Evolutionary conservation across 2,888 invertebrate genomes (phyloP), one percentile per base, ranked within the genome.

Genomic region (Drosophila borealis): DNA sequence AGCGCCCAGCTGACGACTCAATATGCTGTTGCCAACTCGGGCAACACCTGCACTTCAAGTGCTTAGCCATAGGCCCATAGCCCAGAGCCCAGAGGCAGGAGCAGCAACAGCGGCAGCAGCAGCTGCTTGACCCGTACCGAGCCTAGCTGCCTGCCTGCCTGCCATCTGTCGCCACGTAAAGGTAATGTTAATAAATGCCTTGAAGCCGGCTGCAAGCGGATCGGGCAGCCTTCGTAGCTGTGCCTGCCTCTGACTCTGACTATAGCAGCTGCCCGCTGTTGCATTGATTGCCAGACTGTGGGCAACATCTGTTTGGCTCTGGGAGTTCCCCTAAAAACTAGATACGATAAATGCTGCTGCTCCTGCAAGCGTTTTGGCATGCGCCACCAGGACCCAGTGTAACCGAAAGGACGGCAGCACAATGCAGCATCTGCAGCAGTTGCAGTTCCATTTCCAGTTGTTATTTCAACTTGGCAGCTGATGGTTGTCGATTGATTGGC

Each of bases 41-140:
- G n/a, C 71, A 71, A 62, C 81, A 80, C 80, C 86, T 80, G 86
- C 80, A 80, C 57, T 45, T 75, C 19, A 63, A 81, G 60, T 65
- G 59, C 82, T 85, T 79, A 85, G 48, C 29, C 41, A 17, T 17
- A 17, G 17, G 17, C 17, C 17, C 17, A 50, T 21, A 49, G 55
- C 45, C 14, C 48, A 50, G 36, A 37, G 45, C 41, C 17, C 48
- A 56, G 37, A 48, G 48, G 37, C 56, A 64, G 29, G 36, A 39
- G 19, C 46, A 51, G 36, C 17, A 17, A 17, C 17, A 42, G 54
- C 14, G 19, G 39, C 19, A 9, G 45, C 56, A 64, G 67, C 73
- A 41, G 65, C 74, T 55, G 57, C 56, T 17, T 48, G 68, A 39
- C 19, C 44, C 29, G 39, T 46, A 21, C 41, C 36, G 48, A 25